Percentiles rank a stretch among this genome's conserved stretches.
These are phyloP conservation scores for Tiliqua scincoides DNA, from an alignment of 2,113 vertebrate genomes.

Conservation along the genomic window DNA sequence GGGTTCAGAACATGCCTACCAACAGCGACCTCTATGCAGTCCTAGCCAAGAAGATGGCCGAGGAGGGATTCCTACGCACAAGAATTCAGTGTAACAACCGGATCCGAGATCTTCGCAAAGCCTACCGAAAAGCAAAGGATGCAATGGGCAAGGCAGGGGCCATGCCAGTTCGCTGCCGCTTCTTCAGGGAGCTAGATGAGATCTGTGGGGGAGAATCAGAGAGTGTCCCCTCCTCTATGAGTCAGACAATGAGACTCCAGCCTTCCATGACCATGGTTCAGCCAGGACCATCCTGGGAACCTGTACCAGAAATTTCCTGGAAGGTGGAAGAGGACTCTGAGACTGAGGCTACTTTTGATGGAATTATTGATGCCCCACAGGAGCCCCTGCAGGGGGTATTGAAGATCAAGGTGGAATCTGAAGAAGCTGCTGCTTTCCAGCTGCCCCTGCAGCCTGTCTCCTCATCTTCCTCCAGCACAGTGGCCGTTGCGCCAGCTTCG, in stretches of 20 bases:
- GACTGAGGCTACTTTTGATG: neutral
- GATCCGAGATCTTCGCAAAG: conserved; percentile 1
- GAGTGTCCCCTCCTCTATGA: neutral
- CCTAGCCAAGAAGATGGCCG: conserved; percentile 11
- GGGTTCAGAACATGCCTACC: conserved; percentile 6
- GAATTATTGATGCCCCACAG: neutral
- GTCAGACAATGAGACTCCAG: neutral
- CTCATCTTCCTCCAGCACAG: neutral
- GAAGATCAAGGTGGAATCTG: conserved; percentile 10
- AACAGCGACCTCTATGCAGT: conserved; percentile 3
- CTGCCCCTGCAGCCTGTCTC: neutral
- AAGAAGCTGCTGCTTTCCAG: neutral
- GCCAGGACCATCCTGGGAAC: conserved; percentile 3
- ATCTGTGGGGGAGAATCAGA: conserved; percentile 9
- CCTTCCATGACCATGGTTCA: neutral
- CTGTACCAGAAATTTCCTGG: neutral
- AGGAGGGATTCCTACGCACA: neutral
- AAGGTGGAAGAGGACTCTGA: conserved; percentile 11
- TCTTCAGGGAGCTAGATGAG: conserved; percentile 11
- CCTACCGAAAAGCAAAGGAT: conserved; percentile 3
- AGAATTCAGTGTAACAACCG: neutral
- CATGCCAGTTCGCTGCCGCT: neutral
- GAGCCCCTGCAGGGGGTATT: neutral
- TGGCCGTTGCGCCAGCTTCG: neutral
- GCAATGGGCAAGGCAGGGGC: neutral